Evolutionary conservation across 2,888 invertebrate species (phyloP).

Genomic region (Platypus cylindrus): DNA sequence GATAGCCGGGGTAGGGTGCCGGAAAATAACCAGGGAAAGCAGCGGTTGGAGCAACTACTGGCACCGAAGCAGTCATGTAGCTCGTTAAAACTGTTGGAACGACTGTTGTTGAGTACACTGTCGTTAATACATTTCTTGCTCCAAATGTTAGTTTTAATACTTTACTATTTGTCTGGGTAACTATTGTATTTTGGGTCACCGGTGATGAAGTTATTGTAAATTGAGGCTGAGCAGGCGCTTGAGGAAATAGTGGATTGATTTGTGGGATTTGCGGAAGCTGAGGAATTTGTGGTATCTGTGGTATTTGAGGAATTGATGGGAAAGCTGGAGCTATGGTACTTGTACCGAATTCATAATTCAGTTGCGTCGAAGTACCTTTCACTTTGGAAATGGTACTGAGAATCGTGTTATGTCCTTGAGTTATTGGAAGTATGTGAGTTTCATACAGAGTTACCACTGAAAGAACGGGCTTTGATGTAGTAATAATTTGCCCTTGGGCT

Average conservation of each 20-base stretch:
- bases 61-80: slow-evolving; percentile 67
- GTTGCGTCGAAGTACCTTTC: slow-evolving; percentile 65
- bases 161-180: slow-evolving; percentile 69
- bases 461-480: slow-evolving; percentile 64
- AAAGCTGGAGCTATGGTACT: slow-evolving; percentile 50
- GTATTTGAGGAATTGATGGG: slow-evolving; percentile 32
- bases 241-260: slow-evolving; percentile 41
- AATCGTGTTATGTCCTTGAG: slow-evolving; percentile 61
- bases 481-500: slow-evolving; percentile 57
- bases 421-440: slow-evolving; percentile 67
- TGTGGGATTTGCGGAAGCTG: slow-evolving; percentile 24
- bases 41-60: slow-evolving; percentile 51
- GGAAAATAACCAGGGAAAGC: slow-evolving; percentile 69
- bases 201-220: slow-evolving; percentile 69
- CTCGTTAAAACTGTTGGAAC: slow-evolving; percentile 75
- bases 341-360: slow-evolving; percentile 65
- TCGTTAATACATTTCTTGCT: slow-evolving; percentile 81
- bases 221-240: slow-evolving; percentile 47
- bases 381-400: slow-evolving; percentile 67
- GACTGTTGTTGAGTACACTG: slow-evolving; percentile 69
- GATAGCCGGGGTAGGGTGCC: slow-evolving; percentile 60
- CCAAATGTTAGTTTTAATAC: slow-evolving; percentile 77
- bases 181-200: slow-evolving; percentile 64
- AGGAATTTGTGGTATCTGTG: slow-evolving; percentile 28
- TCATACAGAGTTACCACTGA: slow-evolving; percentile 70